phyloP scores from a whole-genome alignment of 2,797 vertebrate genomes.

The Tragelaphus oryx region DNA sequence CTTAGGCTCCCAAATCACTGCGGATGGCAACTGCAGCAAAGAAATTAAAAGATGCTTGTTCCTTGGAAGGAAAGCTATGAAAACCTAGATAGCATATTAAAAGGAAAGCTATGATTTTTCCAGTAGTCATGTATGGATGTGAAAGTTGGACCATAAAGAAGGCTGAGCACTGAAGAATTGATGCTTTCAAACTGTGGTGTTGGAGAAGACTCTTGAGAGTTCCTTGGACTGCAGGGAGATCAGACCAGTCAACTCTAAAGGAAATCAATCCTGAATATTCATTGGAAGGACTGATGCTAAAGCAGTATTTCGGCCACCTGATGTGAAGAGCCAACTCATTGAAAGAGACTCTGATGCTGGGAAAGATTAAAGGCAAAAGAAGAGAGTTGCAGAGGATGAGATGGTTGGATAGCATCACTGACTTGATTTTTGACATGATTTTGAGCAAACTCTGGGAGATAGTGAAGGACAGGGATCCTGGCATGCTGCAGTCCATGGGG shows the following conservation, averaged over 20 bases:
- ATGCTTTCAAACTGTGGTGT: neutral
- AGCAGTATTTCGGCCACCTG: neutral
- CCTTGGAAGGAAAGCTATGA: neutral
- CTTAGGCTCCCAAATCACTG: neutral
- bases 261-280: neutral
- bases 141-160: neutral
- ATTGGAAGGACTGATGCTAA: neutral
- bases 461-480: neutral
- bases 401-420: neutral
- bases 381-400: neutral
- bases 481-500: neutral
- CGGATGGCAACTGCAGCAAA: neutral
- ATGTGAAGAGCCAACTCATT: neutral
- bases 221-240: neutral
- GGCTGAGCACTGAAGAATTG: rapidly evolving
- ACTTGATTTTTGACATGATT: neutral
- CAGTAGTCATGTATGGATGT: neutral
- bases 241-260: neutral
- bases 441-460: neutral
- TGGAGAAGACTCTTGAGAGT: neutral
- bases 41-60: neutral
- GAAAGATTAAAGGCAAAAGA: neutral
- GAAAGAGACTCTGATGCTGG: neutral
- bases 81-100: neutral
- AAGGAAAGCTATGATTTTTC: neutral